Evolutionary conservation across 2,888 invertebrate genomes (phyloP), one percentile per base, ranked within the genome.

Genomic region (Pecten maximus): DNA sequence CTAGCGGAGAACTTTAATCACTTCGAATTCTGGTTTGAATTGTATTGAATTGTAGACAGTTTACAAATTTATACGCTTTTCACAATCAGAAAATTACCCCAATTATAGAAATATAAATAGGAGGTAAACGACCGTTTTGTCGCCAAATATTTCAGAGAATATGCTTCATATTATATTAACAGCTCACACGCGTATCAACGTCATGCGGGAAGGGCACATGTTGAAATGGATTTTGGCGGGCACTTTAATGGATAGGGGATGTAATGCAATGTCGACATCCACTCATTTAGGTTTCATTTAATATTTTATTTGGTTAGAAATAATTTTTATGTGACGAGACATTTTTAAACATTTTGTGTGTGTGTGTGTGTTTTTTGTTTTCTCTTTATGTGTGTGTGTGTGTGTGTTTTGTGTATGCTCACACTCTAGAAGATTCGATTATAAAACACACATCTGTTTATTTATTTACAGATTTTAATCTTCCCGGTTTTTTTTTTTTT

Each of bases 31-130:
- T 74, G 8, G 35, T 35, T 23, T 74, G 74, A 35, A 74, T 74
- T 74, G 74, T 28, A 74, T 23, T 74, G 74, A 35, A 74, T 74
- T 74, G 74, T 28, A 74, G 74, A 74, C 74, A 74, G 6, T 74
- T 74, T 74, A 74, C 74, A 74, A 74, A 74, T 74, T 74, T 74
- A 74, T 74, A 74, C 74, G 74, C 35, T 74, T 74, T 74, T 74
- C 74, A 74, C 74, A 74, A 74, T 74, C 74, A 74, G 74, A 35
- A 74, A 74, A 74, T 74, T 74, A 74, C 28, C 35, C 23, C 74
- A 74, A 74, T 74, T 74, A 74, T 74, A 74, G 74, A 74, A 74
- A 74, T 74, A 74, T 74, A 74, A 74, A 74, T 35, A 74, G 19
- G 74, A 35, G 74, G 19, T 74, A 74, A 74, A 74, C 74, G 74